Evolutionary conservation across 2,113 vertebrate species (phyloP), one percentile per base, ranked within the genome.

Genomic region (Silurus asotus): DNA sequence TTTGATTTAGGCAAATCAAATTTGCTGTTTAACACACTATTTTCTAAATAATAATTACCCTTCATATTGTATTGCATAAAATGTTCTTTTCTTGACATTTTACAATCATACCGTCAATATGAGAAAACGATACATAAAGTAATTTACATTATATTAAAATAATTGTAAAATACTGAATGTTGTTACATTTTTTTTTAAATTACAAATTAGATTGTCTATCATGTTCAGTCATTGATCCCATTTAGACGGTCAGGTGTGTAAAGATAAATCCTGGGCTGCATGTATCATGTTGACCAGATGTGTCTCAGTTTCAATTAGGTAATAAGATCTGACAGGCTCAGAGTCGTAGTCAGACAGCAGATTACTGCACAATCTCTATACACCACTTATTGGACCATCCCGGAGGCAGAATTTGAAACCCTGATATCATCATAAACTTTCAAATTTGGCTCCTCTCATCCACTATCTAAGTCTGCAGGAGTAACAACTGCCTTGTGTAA

Each of bases 301-400:
- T 91, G 92, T 94, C 91, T 94, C 93, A 92, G 91, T 95, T 93
- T 93, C 93, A 94, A 93, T 94, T 93, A 95, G 88, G 91, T 94
- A 94, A 95, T 93, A 92, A 91, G 87, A 94, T 87, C 91, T 92
- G 94, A 94, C 94, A 94, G 93, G 90, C 81, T 78, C 75, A 88
- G 84, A 85, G 84, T 56, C 45, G 49, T 86, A 87, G 81, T 84
- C 86, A 37, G 83, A 93, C 88, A 28, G 49, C 74, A 51, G 65
- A 7, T 28, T 74, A 69, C 64, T 69, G 86, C 79, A 86, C 85
- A 87, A 88, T 89, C 90, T 88, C 87, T n/a, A 48, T 67, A 86
- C 17, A 84, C 82, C 87, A 84, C 87, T 84, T 91, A 91, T 86
- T 87, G 82, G 88, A 89, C 61, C 72, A 28, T 81, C 82, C 90